A percentile compares a stretch with the other conserved stretches of the same genome.
phyloP scores from a whole-genome alignment of 2,113 vertebrate genomes.

The Leptosomus discolor region DNA sequence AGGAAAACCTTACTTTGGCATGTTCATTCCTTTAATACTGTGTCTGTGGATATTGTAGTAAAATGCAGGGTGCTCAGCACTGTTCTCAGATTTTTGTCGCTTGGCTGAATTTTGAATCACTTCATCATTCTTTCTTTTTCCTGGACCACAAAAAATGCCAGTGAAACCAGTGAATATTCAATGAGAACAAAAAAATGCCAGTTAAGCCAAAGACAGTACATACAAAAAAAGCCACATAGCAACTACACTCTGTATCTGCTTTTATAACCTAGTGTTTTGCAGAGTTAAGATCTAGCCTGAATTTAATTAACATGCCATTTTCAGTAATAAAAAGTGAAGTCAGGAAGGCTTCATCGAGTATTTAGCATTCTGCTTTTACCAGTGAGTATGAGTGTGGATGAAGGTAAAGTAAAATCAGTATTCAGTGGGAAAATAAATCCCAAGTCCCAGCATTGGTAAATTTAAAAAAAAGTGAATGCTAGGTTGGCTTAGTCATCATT shows the following conservation, averaged over 20 bases:
- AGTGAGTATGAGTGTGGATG: neutral
- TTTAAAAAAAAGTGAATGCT: neutral
- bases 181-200: neutral
- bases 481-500: neutral
- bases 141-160: conserved; percentile 65
- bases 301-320: neutral
- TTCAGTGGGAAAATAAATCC: neutral
- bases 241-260: neutral
- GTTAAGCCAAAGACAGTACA: neutral
- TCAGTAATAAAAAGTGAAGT: neutral
- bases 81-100: conserved; percentile 80
- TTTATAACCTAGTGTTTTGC: neutral
- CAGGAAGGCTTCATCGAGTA: neutral
- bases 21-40: conserved; percentile 95
- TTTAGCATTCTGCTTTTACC: neutral
- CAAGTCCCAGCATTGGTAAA: neutral
- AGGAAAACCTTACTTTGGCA: conserved; percentile 87
- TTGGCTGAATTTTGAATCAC: conserved; percentile 73
- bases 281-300: neutral
- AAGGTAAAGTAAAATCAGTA: neutral
- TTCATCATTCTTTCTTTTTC: conserved; percentile 86
- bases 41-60: conserved; percentile 98
- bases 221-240: rapidly evolving
- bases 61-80: conserved; percentile 88
- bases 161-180: neutral